Conservation (phyloP, 2,113 vertebrate genomes). For the Alosa alosa region DNA sequence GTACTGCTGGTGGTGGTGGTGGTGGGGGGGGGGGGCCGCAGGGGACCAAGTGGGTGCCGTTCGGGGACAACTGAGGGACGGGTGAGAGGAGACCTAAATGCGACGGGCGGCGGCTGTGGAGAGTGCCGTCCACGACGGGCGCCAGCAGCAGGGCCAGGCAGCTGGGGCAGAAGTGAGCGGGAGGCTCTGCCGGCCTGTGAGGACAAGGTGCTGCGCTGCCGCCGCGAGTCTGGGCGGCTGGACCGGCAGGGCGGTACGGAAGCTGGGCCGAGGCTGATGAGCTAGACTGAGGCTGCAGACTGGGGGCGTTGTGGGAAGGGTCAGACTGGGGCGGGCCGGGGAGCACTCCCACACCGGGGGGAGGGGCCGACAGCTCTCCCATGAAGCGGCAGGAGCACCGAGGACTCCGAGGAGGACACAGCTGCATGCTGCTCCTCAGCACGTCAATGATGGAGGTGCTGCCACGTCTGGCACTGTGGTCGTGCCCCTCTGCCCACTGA, state of each 20-base stretch:
- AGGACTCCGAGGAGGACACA: slow-evolving; percentile 9
- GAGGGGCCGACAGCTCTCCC: slow-evolving; percentile 22
- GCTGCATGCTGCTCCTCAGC: slow-evolving; percentile 48
- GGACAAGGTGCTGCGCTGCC: background rate
- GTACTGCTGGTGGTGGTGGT: background rate
- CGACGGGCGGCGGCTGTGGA: slow-evolving; percentile 27
- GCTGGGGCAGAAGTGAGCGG: slow-evolving; percentile 37
- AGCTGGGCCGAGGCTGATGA: background rate
- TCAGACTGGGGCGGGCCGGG: background rate
- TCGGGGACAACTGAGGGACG: slow-evolving; percentile 2
- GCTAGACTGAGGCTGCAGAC: background rate
- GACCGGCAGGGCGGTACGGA: background rate
- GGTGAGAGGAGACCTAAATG: slow-evolving; percentile 18
- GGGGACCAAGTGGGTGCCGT: background rate
- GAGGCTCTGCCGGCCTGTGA: slow-evolving; percentile 15
- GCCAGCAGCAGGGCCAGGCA: slow-evolving; percentile 43
- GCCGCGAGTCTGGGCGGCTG: background rate
- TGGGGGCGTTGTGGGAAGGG: background rate
- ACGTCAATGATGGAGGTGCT: slow-evolving; percentile 57
- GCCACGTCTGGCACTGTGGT: slow-evolving; percentile 48
- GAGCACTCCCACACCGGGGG: background rate
- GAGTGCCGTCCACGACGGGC: slow-evolving; percentile 37
- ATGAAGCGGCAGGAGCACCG: slow-evolving; percentile 25
- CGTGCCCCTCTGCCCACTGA: slow-evolving; percentile 28
- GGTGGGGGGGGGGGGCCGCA: background rate